A percentile compares a stretch with the other conserved stretches of the same genome.
Conservation (phyloP, 2,888 invertebrate genomes). For the Epinotia bilunana region DNA sequence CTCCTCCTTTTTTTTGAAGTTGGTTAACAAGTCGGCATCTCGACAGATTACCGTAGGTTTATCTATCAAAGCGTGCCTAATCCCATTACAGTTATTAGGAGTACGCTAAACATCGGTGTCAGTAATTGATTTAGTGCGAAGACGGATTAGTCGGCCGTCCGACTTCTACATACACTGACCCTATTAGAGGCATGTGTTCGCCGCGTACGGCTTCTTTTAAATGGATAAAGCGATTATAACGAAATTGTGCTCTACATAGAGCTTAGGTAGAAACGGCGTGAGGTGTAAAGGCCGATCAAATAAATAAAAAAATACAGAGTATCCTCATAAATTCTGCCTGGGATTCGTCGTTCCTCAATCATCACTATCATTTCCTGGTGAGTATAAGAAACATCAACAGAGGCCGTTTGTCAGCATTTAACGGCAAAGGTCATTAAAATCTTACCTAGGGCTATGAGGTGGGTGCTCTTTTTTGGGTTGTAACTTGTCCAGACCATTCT, state of each 20-base stretch:
- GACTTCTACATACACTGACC: conserved; percentile 67
- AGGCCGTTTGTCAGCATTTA: background rate
- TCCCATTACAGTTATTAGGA: conserved; percentile 72
- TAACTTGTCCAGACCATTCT: conserved; percentile 93
- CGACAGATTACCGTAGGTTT: conserved; percentile 60
- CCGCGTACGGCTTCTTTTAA: conserved; percentile 74
- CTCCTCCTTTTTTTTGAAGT: too few species aligned
- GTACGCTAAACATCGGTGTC: conserved; percentile 60
- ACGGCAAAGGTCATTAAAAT: background rate
- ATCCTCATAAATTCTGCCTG: background rate
- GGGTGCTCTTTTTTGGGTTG: conserved; percentile 91
- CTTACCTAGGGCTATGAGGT: conserved; percentile 86
- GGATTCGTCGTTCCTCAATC: background rate
- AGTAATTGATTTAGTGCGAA: conserved; percentile 75
- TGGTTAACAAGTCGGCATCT: conserved; percentile 63
- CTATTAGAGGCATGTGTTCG: conserved; percentile 64
- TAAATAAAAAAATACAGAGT: background rate
- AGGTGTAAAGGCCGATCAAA: conserved; percentile 54
- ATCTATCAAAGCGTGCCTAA: conserved; percentile 68
- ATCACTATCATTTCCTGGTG: background rate
- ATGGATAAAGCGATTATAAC: conserved; percentile 71
- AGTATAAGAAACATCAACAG: too few species aligned
- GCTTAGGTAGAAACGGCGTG: conserved; percentile 56
- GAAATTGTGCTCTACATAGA: conserved; percentile 63
- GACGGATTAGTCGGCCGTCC: conserved; percentile 68